Percentiles rank a stretch among this genome's conserved stretches.
These are phyloP conservation scores for Quiscalus mexicanus DNA, from an alignment of 2,113 vertebrate species.

Conservation along the genomic window DNA sequence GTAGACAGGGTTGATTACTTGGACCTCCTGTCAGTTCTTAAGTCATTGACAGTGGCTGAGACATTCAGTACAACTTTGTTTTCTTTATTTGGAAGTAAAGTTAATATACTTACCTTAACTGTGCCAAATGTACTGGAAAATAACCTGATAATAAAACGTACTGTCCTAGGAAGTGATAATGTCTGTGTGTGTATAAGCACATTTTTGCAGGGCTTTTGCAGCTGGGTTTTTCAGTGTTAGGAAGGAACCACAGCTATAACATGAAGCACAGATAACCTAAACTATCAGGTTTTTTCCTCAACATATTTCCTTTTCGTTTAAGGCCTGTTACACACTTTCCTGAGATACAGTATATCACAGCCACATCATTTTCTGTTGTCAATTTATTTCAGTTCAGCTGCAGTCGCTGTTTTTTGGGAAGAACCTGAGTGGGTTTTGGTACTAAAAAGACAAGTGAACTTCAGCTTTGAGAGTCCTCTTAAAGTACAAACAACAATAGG, in stretches of 20 bases:
- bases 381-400: not conserved
- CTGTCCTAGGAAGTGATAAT: conserved; percentile 64
- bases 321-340: not conserved
- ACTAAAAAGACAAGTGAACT: not conserved
- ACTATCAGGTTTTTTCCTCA: conserved; percentile 31
- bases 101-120: conserved; percentile 82
- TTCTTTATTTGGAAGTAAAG: conserved; percentile 78
- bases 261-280: conserved; percentile 63
- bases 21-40: conserved; percentile 77
- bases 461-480: not conserved
- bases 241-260: conserved; percentile 52
- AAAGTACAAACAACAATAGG: no score
- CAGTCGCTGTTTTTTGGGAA: not conserved
- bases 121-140: conserved; percentile 83
- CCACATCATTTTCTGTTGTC: not conserved
- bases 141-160: conserved; percentile 77
- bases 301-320: not conserved
- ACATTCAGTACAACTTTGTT: conserved; percentile 72
- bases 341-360: not conserved
- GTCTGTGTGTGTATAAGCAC: conserved; percentile 47
- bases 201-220: conserved; percentile 51
- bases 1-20: conserved; percentile 76
- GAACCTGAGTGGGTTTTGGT: not conserved
- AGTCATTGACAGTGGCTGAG: conserved; percentile 74
- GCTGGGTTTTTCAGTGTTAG: conserved; percentile 45